Conservation (phyloP, 2,888 invertebrate genomes). For the Eumacrocentrus americanus region DNA sequence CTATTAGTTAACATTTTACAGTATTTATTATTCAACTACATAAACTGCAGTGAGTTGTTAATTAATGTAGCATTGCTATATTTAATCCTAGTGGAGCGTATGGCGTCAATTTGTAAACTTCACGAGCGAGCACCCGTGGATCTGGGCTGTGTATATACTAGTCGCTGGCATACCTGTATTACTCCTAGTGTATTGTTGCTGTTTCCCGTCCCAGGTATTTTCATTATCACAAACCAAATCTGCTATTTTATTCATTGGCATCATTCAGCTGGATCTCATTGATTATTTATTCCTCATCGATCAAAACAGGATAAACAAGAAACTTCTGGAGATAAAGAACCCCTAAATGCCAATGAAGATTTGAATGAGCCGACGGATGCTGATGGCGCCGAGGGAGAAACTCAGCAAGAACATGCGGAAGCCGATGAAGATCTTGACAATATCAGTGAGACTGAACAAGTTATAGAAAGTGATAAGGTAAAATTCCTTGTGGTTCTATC, state of each 20-base stretch:
- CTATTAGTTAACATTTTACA: too few species aligned
- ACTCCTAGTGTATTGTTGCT: conserved; percentile 82
- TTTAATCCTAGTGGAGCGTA: conserved; percentile 74
- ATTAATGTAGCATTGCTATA: conserved; percentile 16
- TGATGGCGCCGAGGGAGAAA: conserved; percentile 58
- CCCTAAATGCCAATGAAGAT: conserved; percentile 32
- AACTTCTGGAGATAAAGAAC: conserved; percentile 45
- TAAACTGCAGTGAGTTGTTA: background rate
- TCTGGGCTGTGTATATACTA: conserved; percentile 86
- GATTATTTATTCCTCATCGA: conserved; percentile 1
- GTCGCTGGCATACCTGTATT: conserved; percentile 80
- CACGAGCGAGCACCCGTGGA: conserved; percentile 86
- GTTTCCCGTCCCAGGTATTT: conserved; percentile 67
- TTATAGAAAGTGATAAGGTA: conserved; percentile 52
- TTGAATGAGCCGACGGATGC: conserved; percentile 39
- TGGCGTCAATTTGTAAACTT: conserved; percentile 77
- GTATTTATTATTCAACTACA: too few species aligned
- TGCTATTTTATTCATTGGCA: background rate
- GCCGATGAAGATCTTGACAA: conserved; percentile 48
- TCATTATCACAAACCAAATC: background rate
- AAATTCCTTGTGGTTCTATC: background rate
- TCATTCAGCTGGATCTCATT: background rate
- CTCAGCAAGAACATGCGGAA: conserved; percentile 51
- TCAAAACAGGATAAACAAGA: conserved; percentile 46
- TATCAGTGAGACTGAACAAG: conserved; percentile 46